A percentile compares a stretch with the other conserved stretches of the same genome.
phyloP scores from a whole-genome alignment of 2,113 vertebrate species.

The Hydropotes inermis region DNA sequence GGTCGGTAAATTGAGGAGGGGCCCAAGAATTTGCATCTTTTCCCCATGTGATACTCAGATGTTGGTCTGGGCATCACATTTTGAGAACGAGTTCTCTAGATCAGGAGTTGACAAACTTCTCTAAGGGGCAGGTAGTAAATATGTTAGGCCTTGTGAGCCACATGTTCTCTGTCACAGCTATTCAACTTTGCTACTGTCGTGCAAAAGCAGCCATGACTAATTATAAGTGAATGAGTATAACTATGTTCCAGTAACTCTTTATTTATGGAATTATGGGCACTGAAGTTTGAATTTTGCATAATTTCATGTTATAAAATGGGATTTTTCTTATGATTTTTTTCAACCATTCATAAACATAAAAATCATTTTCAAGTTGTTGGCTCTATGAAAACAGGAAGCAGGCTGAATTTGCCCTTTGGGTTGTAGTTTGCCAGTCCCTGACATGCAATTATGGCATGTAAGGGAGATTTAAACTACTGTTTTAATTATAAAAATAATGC shows the following conservation, averaged over 20 bases:
- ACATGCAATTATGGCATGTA: background rate
- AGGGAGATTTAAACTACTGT: background rate
- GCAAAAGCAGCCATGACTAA: background rate
- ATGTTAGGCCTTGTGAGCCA: background rate
- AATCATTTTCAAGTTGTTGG: background rate
- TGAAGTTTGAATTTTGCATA: constrained; percentile 24
- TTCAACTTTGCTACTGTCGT: background rate
- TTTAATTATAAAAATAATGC: constrained; percentile 38
- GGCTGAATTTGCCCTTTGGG: background rate
- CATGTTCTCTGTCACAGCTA: background rate
- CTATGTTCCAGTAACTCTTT: background rate
- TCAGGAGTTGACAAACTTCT: background rate
- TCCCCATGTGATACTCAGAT: background rate
- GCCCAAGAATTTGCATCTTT: background rate
- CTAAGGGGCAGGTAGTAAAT: background rate
- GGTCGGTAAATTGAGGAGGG: background rate
- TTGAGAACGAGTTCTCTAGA: background rate
- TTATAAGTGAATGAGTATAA: background rate
- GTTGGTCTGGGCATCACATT: background rate
- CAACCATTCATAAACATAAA: constrained; percentile 33
- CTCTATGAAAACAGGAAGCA: background rate
- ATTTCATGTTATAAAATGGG: background rate
- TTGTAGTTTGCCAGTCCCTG: background rate
- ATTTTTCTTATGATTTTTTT: background rate
- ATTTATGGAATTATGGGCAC: background rate